Evolutionary conservation across 2,888 invertebrate genomes (phyloP), one percentile per base, ranked within the genome.

Genomic region (Scaeva pyrastri): DNA sequence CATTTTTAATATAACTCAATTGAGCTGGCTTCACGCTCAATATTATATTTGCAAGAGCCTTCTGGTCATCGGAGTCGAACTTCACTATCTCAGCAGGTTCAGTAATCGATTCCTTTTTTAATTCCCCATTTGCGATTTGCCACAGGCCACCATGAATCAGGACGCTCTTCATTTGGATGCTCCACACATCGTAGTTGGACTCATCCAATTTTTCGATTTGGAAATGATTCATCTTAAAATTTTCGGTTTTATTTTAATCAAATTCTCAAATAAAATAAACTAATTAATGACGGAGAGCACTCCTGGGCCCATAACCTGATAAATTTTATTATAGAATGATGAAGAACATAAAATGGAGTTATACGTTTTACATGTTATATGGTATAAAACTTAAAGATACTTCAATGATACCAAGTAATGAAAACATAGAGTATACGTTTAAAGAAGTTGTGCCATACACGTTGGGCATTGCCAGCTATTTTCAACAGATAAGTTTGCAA

Each of bases 1-100:
- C 64, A 48, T 75, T 71, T 64, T 80, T 87, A n/a, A 83, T 80
- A 26, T 77, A 86, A 19, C 64, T 43, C 23, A 78, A 66, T 60
- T 82, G 78, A 43, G 83, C 43, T 48, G 87, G 73, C 66, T 78
- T 80, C 12, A 79, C 75, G 21, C 78, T 72, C 16, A 87, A 55
- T 39, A 81, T 64, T 4, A 79, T 52, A 5, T 50, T 52, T 23
- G 79, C 76, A 31, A 76, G 73, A n/a, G 73, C 76, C 68, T 79
- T 83, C 55, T 79, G 72, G 41, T 83, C 82, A 11, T 82, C 68
- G 19, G 31, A 41, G 26, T 68, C 72, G 43, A 64, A 82, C 66
- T 83, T 82, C 31, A 16, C 71, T 7, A 56, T 75, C 12, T 48
- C 73, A 26, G 26, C 26, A 1, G 14, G n/a, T 4, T 43, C n/a